phyloP scores from a whole-genome alignment of 2,113 vertebrate genomes.

The Clarias gariepinus region DNA sequence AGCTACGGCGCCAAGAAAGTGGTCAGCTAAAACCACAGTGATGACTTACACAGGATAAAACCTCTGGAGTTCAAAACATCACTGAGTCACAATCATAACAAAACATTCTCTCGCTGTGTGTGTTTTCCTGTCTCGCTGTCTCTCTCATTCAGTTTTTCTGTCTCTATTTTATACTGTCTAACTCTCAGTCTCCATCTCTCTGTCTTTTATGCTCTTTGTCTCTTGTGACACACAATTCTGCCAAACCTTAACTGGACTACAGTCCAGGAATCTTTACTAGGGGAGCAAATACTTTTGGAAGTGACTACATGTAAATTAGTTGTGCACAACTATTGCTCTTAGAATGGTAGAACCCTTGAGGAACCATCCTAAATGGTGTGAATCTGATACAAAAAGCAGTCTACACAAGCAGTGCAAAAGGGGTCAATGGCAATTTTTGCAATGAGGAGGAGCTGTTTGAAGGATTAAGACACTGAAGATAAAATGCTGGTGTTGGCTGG shows the following conservation, averaged over 20 bases:
- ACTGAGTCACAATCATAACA: neutral
- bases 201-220: too few species aligned
- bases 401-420: neutral
- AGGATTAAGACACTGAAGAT: neutral
- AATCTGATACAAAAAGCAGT: neutral
- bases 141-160: neutral
- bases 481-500: slow-evolving; percentile 67
- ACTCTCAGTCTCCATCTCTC: neutral
- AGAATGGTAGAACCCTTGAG: neutral
- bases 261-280: neutral
- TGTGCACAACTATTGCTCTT: neutral
- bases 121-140: neutral
- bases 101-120: neutral
- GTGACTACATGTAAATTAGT: neutral
- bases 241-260: too few species aligned
- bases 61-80: neutral
- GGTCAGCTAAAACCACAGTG: neutral
- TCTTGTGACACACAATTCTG: neutral
- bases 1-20: neutral
- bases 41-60: neutral
- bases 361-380: neutral
- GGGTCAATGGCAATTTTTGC: neutral
- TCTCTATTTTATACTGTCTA: neutral
- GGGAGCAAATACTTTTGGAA: neutral
- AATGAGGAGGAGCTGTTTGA: neutral